These are phyloP conservation scores for Echinops telfairi DNA, from an alignment of 2,113 vertebrate genomes.

Conservation along the genomic window DNA sequence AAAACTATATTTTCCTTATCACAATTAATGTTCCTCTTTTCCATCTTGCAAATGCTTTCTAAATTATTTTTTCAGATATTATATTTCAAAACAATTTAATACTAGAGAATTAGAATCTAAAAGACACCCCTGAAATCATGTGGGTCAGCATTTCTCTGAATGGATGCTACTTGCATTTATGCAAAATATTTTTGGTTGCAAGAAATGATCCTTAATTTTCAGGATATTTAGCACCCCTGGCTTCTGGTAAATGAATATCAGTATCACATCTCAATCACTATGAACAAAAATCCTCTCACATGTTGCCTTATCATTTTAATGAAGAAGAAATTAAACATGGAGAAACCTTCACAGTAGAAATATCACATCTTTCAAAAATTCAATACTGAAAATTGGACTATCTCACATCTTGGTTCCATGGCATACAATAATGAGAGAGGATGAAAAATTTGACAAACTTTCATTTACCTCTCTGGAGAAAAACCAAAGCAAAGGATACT, in stretches of 20 bases:
- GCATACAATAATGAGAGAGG: not conserved
- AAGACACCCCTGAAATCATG: not conserved
- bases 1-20: not conserved
- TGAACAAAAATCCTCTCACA: not conserved
- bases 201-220: not conserved
- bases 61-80: constrained; percentile 13
- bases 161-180: not conserved
- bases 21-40: not conserved
- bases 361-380: not conserved
- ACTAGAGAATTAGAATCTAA: not conserved
- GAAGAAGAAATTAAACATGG: not conserved
- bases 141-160: not conserved
- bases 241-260: not conserved
- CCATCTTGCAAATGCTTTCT: not conserved
- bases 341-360: not conserved
- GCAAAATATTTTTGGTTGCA: not conserved
- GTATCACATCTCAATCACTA: not conserved
- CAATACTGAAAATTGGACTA: not conserved
- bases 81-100: not conserved
- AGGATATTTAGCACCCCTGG: not conserved
- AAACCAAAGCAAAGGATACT: not conserved
- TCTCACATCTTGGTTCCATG: not conserved
- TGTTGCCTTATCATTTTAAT: not conserved
- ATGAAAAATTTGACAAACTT: not conserved
- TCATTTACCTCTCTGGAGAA: not conserved